phyloP scores from a whole-genome alignment of 2,113 vertebrate genomes.

The Odontesthes bonariensis region DNA sequence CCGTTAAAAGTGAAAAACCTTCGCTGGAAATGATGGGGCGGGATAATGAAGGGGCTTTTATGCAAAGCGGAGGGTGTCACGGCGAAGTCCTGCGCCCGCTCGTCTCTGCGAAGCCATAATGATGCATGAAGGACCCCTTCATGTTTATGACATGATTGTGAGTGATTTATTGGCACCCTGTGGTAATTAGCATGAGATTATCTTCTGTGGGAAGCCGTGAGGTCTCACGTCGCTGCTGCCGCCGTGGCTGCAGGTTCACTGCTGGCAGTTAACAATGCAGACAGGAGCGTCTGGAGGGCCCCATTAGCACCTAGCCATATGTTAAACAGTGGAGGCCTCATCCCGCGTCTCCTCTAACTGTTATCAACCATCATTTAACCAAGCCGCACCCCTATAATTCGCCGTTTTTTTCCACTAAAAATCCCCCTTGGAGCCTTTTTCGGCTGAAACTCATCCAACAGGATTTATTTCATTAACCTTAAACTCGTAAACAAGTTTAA shows the following conservation, averaged over 20 bases:
- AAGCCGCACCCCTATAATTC: conserved; percentile 38
- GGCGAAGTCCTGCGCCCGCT: conserved; percentile 32
- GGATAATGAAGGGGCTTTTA: conserved; percentile 66
- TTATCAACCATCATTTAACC: conserved; percentile 41
- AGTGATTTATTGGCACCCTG: conserved; percentile 69
- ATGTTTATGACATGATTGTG: conserved; percentile 69
- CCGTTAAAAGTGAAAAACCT: conserved; percentile 22
- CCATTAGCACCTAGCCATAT: conserved; percentile 63
- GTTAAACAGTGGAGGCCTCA: conserved; percentile 56
- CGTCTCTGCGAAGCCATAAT: conserved; percentile 60
- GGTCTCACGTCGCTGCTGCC: conserved; percentile 44
- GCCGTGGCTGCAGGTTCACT: conserved; percentile 54
- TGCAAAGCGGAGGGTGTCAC: conserved; percentile 54
- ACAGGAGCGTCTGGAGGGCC: conserved; percentile 51
- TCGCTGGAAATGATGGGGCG: conserved; percentile 42
- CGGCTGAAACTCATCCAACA: conserved; percentile 5
- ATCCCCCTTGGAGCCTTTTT: conserved; percentile 24
- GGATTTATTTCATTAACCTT: conserved; percentile 23
- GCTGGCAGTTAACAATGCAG: conserved; percentile 48
- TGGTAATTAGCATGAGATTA: conserved; percentile 72
- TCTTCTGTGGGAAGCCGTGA: conserved; percentile 64
- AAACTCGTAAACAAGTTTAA: too few species aligned
- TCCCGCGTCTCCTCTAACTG: conserved; percentile 32
- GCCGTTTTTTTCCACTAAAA: conserved; percentile 19
- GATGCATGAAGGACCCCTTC: conserved; percentile 74